phyloP scores from a whole-genome alignment of 1,140 invertebrate species.

The Probaryconus sp. region DNA sequence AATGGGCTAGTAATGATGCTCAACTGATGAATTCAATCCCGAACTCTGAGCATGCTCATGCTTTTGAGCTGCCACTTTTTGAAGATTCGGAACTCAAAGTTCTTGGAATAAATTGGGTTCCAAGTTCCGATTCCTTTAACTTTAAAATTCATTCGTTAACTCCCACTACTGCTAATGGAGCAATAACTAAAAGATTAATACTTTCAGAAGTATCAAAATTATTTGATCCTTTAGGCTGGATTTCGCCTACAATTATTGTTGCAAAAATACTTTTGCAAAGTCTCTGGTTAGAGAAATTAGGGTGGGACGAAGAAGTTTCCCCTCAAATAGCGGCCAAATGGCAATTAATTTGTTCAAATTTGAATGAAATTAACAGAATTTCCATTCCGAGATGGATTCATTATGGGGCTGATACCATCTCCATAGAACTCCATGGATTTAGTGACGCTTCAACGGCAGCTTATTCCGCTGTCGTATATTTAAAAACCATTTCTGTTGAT shows the following conservation, averaged over 20 bases:
- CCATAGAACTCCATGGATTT: too few species aligned
- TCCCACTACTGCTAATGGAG: too few species aligned
- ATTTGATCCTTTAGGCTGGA: background rate
- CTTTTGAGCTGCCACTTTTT: background rate
- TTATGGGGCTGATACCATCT: background rate
- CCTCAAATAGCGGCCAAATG: background rate
- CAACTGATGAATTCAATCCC: background rate
- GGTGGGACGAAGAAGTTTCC: background rate
- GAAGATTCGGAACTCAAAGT: background rate
- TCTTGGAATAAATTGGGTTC: background rate
- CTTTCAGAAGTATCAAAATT: background rate
- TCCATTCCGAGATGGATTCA: background rate
- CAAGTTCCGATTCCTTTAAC: background rate
- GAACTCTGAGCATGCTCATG: background rate
- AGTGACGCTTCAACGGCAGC: too few species aligned
- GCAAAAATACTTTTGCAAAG: background rate
- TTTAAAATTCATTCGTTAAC: background rate
- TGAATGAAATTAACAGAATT: background rate
- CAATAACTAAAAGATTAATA: background rate
- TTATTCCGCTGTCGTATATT: too few species aligned
- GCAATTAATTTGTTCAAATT: background rate
- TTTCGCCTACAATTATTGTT: background rate
- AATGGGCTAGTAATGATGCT: background rate
- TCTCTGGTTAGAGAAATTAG: background rate
- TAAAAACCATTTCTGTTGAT: background rate